phyloP scores from a whole-genome alignment of 64 coral and sea anemone species.

The Acropora tenuis region DNA sequence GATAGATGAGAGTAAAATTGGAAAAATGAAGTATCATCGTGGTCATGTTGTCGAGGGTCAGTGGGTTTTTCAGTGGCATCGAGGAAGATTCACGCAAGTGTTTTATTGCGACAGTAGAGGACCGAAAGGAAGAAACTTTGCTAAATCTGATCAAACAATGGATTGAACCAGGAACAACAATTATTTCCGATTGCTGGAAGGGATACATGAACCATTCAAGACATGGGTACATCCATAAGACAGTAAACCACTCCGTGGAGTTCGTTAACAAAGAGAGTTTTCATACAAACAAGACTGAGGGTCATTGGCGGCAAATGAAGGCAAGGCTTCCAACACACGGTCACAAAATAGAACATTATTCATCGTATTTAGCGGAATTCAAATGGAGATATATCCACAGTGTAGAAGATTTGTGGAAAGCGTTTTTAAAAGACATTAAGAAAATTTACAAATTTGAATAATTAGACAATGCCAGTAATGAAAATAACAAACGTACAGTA shows the following conservation, averaged over 20 bases:
- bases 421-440: no score
- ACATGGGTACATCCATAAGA: constrained; percentile 43
- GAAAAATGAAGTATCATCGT: neutral
- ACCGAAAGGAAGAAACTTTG: constrained; percentile 30
- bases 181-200: constrained; percentile 7
- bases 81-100: neutral
- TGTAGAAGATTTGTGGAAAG: no score
- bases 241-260: constrained; percentile 37
- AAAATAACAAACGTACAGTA: no score
- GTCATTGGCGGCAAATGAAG: no score
- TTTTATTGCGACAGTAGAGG: constrained; percentile 24
- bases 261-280: constrained; percentile 37
- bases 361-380: no score
- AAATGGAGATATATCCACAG: no score
- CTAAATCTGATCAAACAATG: constrained; percentile 43
- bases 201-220: constrained; percentile 43
- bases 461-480: no score
- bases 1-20: neutral
- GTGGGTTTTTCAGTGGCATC: neutral
- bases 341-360: no score
- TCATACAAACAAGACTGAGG: constrained; percentile 59
- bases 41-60: neutral
- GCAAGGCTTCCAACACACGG: no score
- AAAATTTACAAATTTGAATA: no score
- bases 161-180: constrained; percentile 50